Conservation (phyloP, 1,140 invertebrate species). For the Drosophila pachea region DNA sequence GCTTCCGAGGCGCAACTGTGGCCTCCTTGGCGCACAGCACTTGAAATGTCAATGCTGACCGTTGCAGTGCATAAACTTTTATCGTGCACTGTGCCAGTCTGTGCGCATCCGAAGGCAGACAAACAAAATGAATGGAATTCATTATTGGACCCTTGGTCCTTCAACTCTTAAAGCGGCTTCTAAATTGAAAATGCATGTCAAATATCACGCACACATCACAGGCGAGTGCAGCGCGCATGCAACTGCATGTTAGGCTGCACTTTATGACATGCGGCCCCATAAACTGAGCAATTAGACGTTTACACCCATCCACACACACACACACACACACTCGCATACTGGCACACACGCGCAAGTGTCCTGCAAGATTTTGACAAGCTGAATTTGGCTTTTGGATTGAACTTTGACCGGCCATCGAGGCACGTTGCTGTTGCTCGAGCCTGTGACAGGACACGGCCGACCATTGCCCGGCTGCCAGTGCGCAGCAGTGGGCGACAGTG, state of each 20-base stretch:
- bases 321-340: neutral
- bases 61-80: conserved; percentile 71
- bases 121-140: conserved; percentile 76
- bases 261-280: conserved; percentile 67
- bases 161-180: conserved; percentile 51
- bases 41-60: conserved; percentile 76
- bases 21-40: conserved; percentile 38
- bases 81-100: conserved; percentile 42
- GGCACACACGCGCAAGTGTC: neutral
- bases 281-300: conserved; percentile 75
- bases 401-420: conserved; percentile 67
- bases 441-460: conserved; percentile 68
- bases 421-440: conserved; percentile 36
- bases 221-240: conserved; percentile 5
- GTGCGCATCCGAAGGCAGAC: conserved; percentile 23
- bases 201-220: conserved; percentile 70
- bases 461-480: conserved; percentile 71
- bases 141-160: conserved; percentile 51
- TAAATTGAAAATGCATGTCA: conserved; percentile 77
- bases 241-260: conserved; percentile 52
- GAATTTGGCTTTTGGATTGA: conserved; percentile 69
- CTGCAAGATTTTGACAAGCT: conserved; percentile 65
- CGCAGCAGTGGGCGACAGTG: conserved; percentile 52
- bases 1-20: conserved; percentile 31
- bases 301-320: conserved; percentile 18